Conservation (phyloP, 2,113 vertebrate species). For the Paracanthobrama guichenoti region DNA sequence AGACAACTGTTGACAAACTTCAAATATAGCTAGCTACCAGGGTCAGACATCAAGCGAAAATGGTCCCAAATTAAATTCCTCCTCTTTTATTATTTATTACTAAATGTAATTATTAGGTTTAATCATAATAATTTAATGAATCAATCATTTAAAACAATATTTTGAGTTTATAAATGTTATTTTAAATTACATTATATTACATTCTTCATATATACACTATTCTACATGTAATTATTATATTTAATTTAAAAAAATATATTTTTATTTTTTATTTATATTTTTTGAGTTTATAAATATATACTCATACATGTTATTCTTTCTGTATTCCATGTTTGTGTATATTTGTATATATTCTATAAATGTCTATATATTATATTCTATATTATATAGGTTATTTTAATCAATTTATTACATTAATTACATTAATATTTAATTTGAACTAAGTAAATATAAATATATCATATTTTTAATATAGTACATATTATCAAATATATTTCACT, state of each 20-base stretch:
- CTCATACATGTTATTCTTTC: not conserved
- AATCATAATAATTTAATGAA: not conserved
- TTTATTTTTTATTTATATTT: too few species aligned
- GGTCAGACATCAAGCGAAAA: too few species aligned
- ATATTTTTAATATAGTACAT: not conserved
- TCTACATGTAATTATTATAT: not conserved
- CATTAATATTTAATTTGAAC: not conserved
- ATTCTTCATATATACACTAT: not conserved
- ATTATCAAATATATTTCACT: not conserved
- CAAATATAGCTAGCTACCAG: not conserved
- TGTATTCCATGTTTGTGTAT: not conserved
- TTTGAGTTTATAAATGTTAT: not conserved
- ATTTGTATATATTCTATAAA: too few species aligned
- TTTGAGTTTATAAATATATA: not conserved
- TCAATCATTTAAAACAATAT: not conserved
- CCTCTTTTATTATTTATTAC: not conserved
- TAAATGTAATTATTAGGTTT: not conserved
- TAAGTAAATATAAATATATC: not conserved
- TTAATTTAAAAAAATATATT: not conserved
- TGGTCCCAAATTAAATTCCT: not conserved
- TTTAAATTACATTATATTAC: not conserved
- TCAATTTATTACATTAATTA: not conserved
- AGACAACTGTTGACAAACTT: not conserved
- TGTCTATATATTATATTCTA: too few species aligned
- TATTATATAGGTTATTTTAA: not conserved